These are phyloP conservation scores for Macquaria ambigua DNA, from an alignment of 2,113 vertebrate species.

Conservation along the genomic window DNA sequence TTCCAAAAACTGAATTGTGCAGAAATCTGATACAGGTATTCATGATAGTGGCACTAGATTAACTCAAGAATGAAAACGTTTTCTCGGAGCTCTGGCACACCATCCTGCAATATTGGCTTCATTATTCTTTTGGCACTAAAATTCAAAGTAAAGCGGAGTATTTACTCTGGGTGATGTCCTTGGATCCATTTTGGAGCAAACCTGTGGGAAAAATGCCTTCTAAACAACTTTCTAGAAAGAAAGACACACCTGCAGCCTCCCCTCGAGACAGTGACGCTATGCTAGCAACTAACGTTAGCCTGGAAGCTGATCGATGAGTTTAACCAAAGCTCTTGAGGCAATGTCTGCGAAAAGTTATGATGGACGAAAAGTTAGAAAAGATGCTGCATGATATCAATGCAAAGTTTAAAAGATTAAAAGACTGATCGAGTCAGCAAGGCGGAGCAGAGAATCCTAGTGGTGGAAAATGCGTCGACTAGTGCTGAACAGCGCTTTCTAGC, in stretches of 20 bases:
- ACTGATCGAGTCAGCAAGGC: neutral
- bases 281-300: neutral
- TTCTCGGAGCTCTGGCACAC: too few species aligned
- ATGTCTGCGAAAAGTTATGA: neutral
- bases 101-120: too few species aligned
- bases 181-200: too few species aligned
- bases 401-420: neutral
- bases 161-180: too few species aligned
- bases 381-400: neutral
- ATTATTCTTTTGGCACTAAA: too few species aligned
- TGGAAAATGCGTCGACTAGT: neutral
- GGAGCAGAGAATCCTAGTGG: neutral
- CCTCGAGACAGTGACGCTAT: neutral
- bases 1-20: neutral
- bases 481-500: neutral
- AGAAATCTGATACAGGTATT: neutral
- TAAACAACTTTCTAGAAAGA: too few species aligned
- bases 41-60: too few species aligned
- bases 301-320: neutral
- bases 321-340: neutral
- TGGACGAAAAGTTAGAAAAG: neutral
- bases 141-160: too few species aligned
- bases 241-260: too few species aligned
- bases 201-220: too few species aligned
- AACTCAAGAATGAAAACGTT: too few species aligned